phyloP scores from a whole-genome alignment of 2,113 vertebrate species.

The Cromileptes altivelis region DNA sequence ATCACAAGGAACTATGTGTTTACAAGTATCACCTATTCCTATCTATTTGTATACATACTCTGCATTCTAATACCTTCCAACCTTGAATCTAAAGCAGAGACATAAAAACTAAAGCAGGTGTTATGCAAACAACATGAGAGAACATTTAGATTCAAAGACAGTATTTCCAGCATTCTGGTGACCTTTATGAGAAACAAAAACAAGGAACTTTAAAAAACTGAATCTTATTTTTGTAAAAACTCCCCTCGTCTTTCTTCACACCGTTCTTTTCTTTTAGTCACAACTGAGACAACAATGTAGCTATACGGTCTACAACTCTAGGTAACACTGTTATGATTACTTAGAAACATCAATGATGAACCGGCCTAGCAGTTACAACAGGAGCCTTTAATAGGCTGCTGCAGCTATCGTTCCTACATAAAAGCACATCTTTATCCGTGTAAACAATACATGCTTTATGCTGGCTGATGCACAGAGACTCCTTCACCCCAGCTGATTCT shows the following conservation, averaged over 20 bases:
- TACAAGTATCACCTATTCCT: background rate
- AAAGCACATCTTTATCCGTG: background rate
- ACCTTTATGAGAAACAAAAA: constrained; percentile 9
- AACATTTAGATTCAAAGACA: constrained; percentile 40
- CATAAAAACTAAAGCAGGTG: constrained; percentile 10
- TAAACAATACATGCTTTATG: background rate
- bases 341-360: background rate
- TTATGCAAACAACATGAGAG: constrained; percentile 22
- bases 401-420: background rate
- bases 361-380: background rate
- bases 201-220: background rate
- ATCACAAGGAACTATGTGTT: background rate
- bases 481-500: no score
- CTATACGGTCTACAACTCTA: background rate
- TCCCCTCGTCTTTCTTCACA: background rate
- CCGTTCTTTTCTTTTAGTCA: background rate
- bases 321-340: background rate
- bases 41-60: background rate
- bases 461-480: no score
- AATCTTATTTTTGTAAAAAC: background rate
- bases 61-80: constrained; percentile 15
- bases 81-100: background rate
- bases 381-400: background rate
- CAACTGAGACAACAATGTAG: background rate
- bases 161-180: background rate